These are phyloP conservation scores for Pentalonia nigronervosa DNA, from an alignment of 1,140 invertebrate genomes.

Conservation along the genomic window DNA sequence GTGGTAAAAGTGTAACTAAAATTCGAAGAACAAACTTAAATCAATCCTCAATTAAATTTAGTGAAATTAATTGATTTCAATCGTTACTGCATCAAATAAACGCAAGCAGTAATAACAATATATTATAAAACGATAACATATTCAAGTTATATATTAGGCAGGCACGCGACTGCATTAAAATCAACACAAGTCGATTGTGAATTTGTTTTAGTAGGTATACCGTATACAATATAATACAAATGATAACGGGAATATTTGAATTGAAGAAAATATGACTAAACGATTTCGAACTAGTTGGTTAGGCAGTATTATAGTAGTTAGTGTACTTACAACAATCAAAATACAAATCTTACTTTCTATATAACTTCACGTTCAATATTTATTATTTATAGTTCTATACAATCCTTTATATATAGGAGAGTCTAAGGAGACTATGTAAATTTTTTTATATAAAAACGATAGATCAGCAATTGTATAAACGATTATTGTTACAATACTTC, in stretches of 20 bases:
- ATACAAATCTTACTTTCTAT: conserved; percentile 31
- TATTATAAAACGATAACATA: background rate
- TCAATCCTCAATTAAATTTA: background rate
- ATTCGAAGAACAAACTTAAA: background rate
- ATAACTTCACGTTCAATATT: conserved; percentile 3
- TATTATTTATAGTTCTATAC: background rate
- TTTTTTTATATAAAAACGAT: background rate
- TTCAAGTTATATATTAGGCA: background rate
- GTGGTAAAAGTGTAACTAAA: background rate
- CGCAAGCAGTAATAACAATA: background rate
- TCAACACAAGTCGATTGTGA: background rate
- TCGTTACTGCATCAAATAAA: background rate
- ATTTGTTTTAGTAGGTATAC: background rate
- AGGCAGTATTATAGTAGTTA: background rate
- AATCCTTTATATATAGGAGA: background rate
- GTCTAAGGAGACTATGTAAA: background rate
- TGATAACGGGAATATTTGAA: conserved; percentile 9
- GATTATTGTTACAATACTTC: background rate
- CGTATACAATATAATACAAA: background rate
- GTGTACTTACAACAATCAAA: background rate
- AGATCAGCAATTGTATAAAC: background rate
- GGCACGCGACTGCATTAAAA: background rate
- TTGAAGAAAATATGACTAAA: conserved; percentile 4
- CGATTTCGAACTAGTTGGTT: background rate
- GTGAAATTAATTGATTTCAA: background rate